Base-by-base conservation (phyloP, 2,888 invertebrate species). In the Agelastica alni region DNA sequence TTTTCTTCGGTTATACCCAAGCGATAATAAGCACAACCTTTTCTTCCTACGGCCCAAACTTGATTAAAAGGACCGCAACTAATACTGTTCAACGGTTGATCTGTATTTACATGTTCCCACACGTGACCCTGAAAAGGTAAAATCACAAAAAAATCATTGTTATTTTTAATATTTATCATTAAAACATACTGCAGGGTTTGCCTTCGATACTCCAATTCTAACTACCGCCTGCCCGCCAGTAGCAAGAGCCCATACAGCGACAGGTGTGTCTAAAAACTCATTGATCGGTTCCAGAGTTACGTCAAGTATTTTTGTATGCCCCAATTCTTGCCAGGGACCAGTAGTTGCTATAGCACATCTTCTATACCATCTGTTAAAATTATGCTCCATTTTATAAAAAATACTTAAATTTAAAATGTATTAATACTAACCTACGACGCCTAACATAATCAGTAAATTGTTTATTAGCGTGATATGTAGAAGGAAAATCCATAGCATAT, bases 401-500 rank as follows among this genome's bases (percentile, higher is more conserved):
- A 22, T 22, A 22, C 7, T 22, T 22, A 22, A n/a, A n/a, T n/a
- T n/a, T n/a, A 26, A 26, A 26, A 26, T 53, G 28, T 49, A 58
- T 62, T 62, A 69, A 43, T 12, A 39, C 37, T 20, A 6, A 39
- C 37, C 70, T 58, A 37, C 70, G 60, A n/a, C 70, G 55, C 37
- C 95, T 82, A 0, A 94, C 94, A 70, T 92, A 93, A 76, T 95
- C 95, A 0, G 93, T 93, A 61, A 94, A 88, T 61, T 89, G 83
- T 77, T 93, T 93, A 66, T 87, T 85, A 0, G 88, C 87, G 70
- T 93, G 94, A 75, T 92, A 95, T 6, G 86, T 85, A 1, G 91
- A 85, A 1, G 94, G 93, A 72, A 96, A 95, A 77, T 95, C 94
- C 1, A 91, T 88, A 0, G 95, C 94, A 76, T 95, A 96, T 72